Conservation (phyloP, 2,113 vertebrate species). For the Abramis brama region DNA sequence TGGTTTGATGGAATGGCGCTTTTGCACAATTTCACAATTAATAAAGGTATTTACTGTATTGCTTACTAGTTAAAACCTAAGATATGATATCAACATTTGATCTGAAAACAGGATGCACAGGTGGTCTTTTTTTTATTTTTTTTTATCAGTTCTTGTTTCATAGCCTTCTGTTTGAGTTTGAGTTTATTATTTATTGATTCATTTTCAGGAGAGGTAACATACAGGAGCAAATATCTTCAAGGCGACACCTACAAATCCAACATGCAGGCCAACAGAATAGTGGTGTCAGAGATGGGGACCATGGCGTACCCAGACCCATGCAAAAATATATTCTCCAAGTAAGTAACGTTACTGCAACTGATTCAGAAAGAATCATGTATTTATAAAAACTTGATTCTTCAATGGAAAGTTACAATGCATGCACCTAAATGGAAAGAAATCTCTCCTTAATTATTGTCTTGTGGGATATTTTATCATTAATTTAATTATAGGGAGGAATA, state of each 20-base stretch:
- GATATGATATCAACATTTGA: background rate
- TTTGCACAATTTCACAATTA: constrained; percentile 89
- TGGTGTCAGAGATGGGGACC: constrained; percentile 96
- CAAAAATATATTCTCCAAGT: constrained; percentile 95
- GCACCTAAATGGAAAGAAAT: background rate
- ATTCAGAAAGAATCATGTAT: background rate
- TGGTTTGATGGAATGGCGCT: constrained; percentile 96
- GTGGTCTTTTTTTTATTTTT: background rate
- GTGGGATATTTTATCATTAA: background rate
- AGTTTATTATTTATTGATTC: background rate
- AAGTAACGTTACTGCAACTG: constrained; percentile 58
- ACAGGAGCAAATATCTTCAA: constrained; percentile 87
- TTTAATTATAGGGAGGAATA: background rate
- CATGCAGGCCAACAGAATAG: constrained; percentile 87
- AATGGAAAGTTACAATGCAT: background rate
- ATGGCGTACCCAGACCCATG: constrained; percentile 96
- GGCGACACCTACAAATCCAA: constrained; percentile 88
- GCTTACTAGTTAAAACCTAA: background rate
- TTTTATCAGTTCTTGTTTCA: background rate
- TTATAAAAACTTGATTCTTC: background rate
- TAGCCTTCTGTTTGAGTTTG: background rate
- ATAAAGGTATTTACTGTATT: constrained; percentile 75
- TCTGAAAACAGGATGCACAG: background rate
- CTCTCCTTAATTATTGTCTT: background rate
- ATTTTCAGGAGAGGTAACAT: constrained; percentile 85